Evolutionary conservation across 2,888 invertebrate species (phyloP).

Genomic region (Amiota mariae): DNA sequence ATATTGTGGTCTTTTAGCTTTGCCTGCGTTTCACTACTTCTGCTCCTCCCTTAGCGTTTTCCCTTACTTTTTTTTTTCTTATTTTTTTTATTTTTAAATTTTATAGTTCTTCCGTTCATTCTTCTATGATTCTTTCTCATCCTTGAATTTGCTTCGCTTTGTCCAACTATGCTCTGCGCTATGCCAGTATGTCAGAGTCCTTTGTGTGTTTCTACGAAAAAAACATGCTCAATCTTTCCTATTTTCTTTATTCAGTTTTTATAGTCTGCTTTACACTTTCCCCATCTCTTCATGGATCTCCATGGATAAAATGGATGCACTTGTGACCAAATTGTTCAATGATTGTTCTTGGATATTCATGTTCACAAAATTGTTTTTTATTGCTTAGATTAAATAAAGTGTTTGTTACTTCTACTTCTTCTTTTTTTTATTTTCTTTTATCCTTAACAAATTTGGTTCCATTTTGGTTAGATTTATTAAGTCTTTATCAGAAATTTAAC

Average conservation of each 20-base stretch:
- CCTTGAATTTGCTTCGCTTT: neutral
- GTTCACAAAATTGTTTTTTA: neutral
- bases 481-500: too few species aligned
- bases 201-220: neutral
- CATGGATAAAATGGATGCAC: conserved; percentile 34
- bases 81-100: conserved; percentile 5
- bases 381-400: neutral
- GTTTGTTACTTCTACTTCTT: too few species aligned
- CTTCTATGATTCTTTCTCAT: neutral
- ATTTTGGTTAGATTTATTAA: neutral
- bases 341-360: conserved; percentile 26
- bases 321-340: conserved; percentile 34
- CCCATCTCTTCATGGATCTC: conserved; percentile 23
- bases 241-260: conserved; percentile 16
- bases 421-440: too few species aligned
- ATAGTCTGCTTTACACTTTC: conserved; percentile 32
- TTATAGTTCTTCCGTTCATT: neutral
- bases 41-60: neutral
- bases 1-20: conserved; percentile 46
- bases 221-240: conserved; percentile 18
- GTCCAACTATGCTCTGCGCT: neutral
- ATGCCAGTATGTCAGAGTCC: neutral
- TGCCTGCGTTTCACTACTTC: conserved; percentile 2
- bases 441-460: neutral
- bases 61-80: neutral